Base-by-base conservation (phyloP, 2,797 vertebrate genomes). In the Naso thynnoides region DNA sequence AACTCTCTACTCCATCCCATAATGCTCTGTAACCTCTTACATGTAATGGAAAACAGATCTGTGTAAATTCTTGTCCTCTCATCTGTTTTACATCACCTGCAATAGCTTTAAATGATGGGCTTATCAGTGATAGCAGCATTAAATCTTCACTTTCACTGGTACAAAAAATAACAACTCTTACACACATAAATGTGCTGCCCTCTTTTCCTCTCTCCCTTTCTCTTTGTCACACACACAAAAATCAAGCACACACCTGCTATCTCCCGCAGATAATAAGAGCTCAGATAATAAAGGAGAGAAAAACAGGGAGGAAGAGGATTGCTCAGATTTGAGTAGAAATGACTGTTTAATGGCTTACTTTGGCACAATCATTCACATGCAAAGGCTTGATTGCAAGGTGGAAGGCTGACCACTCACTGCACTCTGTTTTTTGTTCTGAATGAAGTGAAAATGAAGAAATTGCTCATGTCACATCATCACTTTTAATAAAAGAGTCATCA, bases 81-180 rank as follows among this genome's bases (percentile, higher is more conserved):
- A 90, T 87, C 82, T 88, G 83, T 86, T 91, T 87, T 86, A 89
- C 85, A 88, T 89, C 84, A 86, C 80, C 75, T 76, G 86, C 79
- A 84, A 88, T 82, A 81, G 78, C 85, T 90, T 72, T 86, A 83
- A 91, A 88, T 83, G 83, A 86, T 84, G 77, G 88, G 84, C 83
- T 88, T 83, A 83, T 87, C 84, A 76, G 82, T 60, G 76, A 81
- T 76, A 29, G 68, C 27, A 11, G 58, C 29, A 59, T 75, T 39
- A 53, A 81, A 83, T 54, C 70, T 69, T 73, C 29, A 27, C 63
- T 63, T 53, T 76, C 49, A 68, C 61, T 31, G 29, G 49, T 11
- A 65, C n/a, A 62, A 27, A 76, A 14, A 38, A 66, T n/a, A 59
- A 10, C 4, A 1, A 53, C 58, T 33, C 11, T 50, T 15, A 45